Conservation (phyloP, 2,113 vertebrate genomes). For the Synchiropus splendidus region DNA sequence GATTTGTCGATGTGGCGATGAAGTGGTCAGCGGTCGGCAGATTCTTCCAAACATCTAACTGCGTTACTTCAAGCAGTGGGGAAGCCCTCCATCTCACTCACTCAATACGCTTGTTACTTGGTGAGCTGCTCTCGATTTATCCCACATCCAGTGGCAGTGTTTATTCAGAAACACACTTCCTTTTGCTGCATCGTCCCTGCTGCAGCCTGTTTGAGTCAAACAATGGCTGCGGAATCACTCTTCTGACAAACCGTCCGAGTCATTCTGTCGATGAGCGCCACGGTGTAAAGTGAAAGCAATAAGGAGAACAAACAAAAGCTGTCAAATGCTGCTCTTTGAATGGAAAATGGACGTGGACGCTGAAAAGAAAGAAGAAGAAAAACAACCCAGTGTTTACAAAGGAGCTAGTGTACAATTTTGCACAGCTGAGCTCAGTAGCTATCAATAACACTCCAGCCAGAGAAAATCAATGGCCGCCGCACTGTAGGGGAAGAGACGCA, state of each 20-base stretch:
- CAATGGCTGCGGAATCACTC: slow-evolving; percentile 27
- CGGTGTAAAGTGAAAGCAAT: slow-evolving; percentile 9
- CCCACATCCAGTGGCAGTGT: background rate
- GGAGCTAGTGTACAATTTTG: slow-evolving; percentile 18
- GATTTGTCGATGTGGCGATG: slow-evolving; percentile 20
- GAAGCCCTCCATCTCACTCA: slow-evolving; percentile 12
- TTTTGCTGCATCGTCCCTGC: too few relatives aligned
- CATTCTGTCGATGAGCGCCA: slow-evolving; percentile 12
- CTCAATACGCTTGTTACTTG: slow-evolving; percentile 37
- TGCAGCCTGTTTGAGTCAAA: slow-evolving; percentile 19
- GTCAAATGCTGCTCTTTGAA: slow-evolving; percentile 20
- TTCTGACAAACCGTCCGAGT: slow-evolving; percentile 12
- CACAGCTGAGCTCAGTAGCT: slow-evolving; percentile 37
- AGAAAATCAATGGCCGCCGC: slow-evolving; percentile 57
- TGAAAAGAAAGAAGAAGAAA: background rate
- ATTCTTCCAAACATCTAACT: slow-evolving; percentile 17
- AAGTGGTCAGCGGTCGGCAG: slow-evolving; percentile 27
- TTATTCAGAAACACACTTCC: too few relatives aligned
- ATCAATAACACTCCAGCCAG: slow-evolving; percentile 64
- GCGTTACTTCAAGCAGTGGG: slow-evolving; percentile 12
- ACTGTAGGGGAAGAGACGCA: slow-evolving; percentile 41
- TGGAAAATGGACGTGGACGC: slow-evolving; percentile 5
- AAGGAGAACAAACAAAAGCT: slow-evolving; percentile 12
- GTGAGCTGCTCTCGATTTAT: slow-evolving; percentile 16
- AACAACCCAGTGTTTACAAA: slow-evolving; percentile 3